Evolutionary conservation across 2,888 invertebrate genomes (phyloP).

Genomic region (Ectobius pallidus): DNA sequence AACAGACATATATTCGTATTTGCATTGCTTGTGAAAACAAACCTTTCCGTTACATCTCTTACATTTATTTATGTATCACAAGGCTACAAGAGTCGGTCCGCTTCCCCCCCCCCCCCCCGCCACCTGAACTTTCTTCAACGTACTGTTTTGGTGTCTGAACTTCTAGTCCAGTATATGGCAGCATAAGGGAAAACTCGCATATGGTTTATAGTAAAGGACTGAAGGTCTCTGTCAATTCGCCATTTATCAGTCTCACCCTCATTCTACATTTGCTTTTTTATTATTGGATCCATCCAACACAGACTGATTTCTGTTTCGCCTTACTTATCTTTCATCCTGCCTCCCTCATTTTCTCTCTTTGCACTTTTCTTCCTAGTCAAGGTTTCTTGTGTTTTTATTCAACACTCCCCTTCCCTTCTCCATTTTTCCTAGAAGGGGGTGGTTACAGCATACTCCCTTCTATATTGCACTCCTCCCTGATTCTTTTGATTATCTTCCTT

Average conservation of each 20-base stretch:
- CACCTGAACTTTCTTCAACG: too few relatives aligned
- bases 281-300: background rate
- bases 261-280: background rate
- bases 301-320: background rate
- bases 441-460: conserved; percentile 1
- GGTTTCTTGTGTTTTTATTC: conserved; percentile 21
- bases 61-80: too few relatives aligned
- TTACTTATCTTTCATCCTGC: background rate
- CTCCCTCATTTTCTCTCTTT: background rate
- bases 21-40: too few relatives aligned
- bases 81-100: too few relatives aligned
- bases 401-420: conserved; percentile 12
- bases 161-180: too few relatives aligned
- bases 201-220: too few relatives aligned
- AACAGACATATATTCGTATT: too few relatives aligned
- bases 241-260: background rate
- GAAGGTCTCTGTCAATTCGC: too few relatives aligned
- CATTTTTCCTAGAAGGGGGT: conserved; percentile 13
- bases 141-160: too few relatives aligned
- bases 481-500: conserved; percentile 26
- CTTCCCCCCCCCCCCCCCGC: too few relatives aligned
- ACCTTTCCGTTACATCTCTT: too few relatives aligned
- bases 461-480: conserved; percentile 6
- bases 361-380: conserved; percentile 22
- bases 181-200: too few relatives aligned